A percentile compares a stretch with the other conserved stretches of the same genome.
phyloP scores from a whole-genome alignment of 1,140 invertebrate species.

The Melipona quadrifasciata region DNA sequence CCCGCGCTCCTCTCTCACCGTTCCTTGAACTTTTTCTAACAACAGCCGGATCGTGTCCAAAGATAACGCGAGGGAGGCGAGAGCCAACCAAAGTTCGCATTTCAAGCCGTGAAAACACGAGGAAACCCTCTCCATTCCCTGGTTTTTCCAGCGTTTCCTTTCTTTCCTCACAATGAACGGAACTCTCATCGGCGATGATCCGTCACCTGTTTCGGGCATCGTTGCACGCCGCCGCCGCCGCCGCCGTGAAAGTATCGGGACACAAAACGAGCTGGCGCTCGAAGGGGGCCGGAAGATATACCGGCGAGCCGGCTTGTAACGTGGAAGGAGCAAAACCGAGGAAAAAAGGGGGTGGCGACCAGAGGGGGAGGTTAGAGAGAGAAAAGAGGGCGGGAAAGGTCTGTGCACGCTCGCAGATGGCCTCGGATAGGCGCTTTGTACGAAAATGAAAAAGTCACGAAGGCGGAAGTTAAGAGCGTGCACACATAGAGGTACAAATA shows the following conservation, averaged over 20 bases:
- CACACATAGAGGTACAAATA: slow-evolving; percentile 54
- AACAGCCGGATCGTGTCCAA: slow-evolving; percentile 20
- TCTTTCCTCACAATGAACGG: not conserved
- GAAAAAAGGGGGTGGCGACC: no score
- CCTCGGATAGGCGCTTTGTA: slow-evolving; percentile 65
- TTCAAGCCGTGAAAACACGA: not conserved
- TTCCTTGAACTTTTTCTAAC: slow-evolving; percentile 2
- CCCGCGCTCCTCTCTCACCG: no score
- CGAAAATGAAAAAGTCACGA: slow-evolving; percentile 71
- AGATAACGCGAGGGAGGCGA: not conserved
- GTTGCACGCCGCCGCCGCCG: not conserved
- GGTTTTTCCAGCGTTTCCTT: not conserved
- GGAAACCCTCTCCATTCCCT: no score
- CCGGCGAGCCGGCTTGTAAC: no score
- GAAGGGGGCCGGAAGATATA: not conserved
- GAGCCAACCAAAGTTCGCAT: not conserved
- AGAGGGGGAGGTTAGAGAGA: not conserved
- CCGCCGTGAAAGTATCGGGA: slow-evolving; percentile 28
- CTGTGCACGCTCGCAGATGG: slow-evolving; percentile 50
- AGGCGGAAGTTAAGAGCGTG: slow-evolving; percentile 60
- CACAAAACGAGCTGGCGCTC: not conserved
- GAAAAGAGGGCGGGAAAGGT: not conserved
- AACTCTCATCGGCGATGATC: not conserved
- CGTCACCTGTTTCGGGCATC: slow-evolving; percentile 2
- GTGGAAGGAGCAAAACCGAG: not conserved